Evolutionary conservation across 2,113 vertebrate species (phyloP).

Genomic region (Albula goreensis): DNA sequence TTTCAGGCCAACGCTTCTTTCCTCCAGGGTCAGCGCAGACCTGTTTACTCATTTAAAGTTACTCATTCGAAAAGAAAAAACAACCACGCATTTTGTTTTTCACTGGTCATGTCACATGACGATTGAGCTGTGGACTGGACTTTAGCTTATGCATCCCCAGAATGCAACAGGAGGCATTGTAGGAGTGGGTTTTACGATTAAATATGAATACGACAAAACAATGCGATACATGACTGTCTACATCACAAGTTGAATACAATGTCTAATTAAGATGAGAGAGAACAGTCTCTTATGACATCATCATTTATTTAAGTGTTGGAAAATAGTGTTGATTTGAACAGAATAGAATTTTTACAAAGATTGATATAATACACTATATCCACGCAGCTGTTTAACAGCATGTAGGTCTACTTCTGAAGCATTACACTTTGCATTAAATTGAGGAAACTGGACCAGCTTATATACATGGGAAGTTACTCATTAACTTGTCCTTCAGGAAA

Average conservation of each 20-base stretch:
- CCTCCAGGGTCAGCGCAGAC: conserved; percentile 50
- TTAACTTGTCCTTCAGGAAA: conserved; percentile 63
- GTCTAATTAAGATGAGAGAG: not conserved
- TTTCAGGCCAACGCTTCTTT: conserved; percentile 60
- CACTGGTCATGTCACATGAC: not conserved
- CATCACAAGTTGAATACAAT: not conserved
- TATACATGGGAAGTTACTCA: conserved; percentile 62
- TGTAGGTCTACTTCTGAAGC: conserved; percentile 25
- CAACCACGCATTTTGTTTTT: conserved; percentile 24
- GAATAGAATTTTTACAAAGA: not conserved
- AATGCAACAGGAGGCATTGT: not conserved
- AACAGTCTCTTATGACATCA: not conserved
- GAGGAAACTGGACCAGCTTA: conserved; percentile 46
- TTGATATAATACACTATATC: not conserved
- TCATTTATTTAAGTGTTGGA: not conserved
- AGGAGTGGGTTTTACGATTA: not conserved
- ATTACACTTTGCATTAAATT: conserved; percentile 54
- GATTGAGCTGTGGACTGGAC: not conserved
- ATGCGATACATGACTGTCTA: not conserved
- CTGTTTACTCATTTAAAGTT: conserved; percentile 43
- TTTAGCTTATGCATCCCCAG: not conserved
- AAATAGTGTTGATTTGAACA: not conserved
- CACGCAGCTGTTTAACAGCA: not conserved
- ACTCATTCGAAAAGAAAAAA: conserved; percentile 30
- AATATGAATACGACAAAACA: not conserved